Base-by-base conservation (phyloP, 1,140 invertebrate genomes). In the Zaprionus tsacasi region DNA sequence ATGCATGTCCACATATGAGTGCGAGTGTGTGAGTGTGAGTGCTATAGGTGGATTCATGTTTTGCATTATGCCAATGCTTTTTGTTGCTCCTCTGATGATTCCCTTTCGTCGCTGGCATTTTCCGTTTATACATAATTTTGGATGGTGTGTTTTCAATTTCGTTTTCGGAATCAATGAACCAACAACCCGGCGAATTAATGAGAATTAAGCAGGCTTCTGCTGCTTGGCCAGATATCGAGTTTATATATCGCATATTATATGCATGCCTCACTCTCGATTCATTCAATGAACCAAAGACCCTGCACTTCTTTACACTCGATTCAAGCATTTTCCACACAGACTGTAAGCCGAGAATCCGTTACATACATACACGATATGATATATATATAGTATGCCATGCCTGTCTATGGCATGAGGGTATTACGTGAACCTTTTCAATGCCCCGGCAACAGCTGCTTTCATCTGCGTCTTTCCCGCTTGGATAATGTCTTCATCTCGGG, bases 141-240 rank as follows among this genome's bases (percentile, higher is more conserved):
- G 30, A 27, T 54, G 25, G 30, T 27, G 25, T 87, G 85, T 74
- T 70, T 88, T 88, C 75, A 88, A 88, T 88, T 88, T 72, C 83
- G 81, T 88, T 88, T 88, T 88, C 58, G 77, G 85, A 88, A 88
- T 88, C 83, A 88, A 89, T 88, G 83, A 85, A 83, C 77, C 40
- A 64, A 45, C 40, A 45, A 45, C n/a, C 40, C 40, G n/a, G 61
- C 60, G 69, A 80, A 88, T 80, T 88, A 88, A 88, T 70, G 65
- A 77, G 82, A 88, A 86, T 73, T 71, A 73, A 2, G 17, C 45
- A 8, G 25, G 21, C 45, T 50, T 21, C 45, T 50, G 15, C 10
- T 21, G 45, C 17, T 48, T 48, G 3, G 45, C 45, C 58, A 57
- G 45, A 43, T 70, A 75, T 70, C 54, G 56, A 45, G 27, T 71